phyloP scores from a whole-genome alignment of 2,113 vertebrate species.

The Rhea americana region DNA sequence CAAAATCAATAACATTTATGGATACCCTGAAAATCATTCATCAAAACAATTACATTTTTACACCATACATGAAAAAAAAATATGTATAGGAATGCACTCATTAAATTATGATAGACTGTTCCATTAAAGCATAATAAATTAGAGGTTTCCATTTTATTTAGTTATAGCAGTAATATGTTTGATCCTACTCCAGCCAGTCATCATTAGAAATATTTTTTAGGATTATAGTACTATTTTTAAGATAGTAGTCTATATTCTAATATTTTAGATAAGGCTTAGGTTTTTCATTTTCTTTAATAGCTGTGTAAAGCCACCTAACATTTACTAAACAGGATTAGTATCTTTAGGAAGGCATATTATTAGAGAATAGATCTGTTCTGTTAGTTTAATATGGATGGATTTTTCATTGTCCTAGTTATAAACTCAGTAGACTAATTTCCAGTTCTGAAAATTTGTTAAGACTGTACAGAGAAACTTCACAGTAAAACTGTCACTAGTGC shows the following conservation, averaged over 20 bases:
- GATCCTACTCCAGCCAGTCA: conserved; percentile 13
- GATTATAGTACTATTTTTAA: conserved; percentile 18
- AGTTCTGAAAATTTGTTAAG: background rate
- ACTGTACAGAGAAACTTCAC: background rate
- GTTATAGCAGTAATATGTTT: conserved; percentile 49
- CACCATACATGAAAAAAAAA: conserved; percentile 59
- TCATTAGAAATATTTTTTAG: conserved; percentile 1
- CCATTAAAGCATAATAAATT: conserved; percentile 50
- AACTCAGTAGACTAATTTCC: background rate
- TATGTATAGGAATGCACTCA: background rate
- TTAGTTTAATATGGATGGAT: background rate
- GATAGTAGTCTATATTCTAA: background rate
- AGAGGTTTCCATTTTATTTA: conserved; percentile 62
- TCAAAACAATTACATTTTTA: conserved; percentile 67
- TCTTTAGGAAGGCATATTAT: background rate
- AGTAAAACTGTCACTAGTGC: background rate
- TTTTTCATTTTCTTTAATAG: background rate
- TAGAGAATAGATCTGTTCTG: background rate
- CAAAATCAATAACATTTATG: conserved; percentile 65
- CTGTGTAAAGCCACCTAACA: background rate
- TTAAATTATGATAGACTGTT: conserved; percentile 55
- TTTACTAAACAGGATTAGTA: background rate
- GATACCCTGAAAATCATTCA: conserved; percentile 49
- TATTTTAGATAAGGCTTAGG: background rate
- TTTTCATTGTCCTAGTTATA: background rate